Conservation (phyloP, 2,888 invertebrate species). For the Xanthorhoe designata region DNA sequence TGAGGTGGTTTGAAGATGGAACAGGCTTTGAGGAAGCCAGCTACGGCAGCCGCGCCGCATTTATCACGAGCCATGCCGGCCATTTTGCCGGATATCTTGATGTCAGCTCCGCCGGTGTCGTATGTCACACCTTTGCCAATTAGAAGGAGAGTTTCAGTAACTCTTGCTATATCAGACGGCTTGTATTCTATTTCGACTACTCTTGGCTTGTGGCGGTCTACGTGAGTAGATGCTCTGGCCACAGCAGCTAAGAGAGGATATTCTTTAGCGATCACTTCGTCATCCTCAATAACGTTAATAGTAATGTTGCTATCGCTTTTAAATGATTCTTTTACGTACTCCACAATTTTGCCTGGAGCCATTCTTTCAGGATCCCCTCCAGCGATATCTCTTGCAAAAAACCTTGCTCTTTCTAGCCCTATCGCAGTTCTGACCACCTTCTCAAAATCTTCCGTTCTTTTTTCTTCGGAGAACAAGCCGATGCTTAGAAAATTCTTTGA, state of each 20-base stretch:
- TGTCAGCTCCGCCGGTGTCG: conserved; percentile 92
- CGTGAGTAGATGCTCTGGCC: conserved; percentile 89
- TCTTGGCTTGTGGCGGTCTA: conserved; percentile 88
- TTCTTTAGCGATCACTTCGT: conserved; percentile 86
- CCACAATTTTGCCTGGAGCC: conserved; percentile 92
- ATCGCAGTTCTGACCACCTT: conserved; percentile 86
- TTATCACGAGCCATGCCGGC: conserved; percentile 96
- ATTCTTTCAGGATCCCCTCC: conserved; percentile 96
- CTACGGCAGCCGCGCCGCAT: conserved; percentile 95
- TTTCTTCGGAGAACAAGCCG: conserved; percentile 87
- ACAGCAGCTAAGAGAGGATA: conserved; percentile 93
- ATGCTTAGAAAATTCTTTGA: conserved; percentile 86
- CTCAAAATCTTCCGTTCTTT: conserved; percentile 80
- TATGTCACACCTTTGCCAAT: conserved; percentile 96
- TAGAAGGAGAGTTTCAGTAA: conserved; percentile 90
- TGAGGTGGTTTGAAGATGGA: conserved; percentile 89
- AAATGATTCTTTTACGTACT: conserved; percentile 89
- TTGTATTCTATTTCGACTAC: conserved; percentile 87
- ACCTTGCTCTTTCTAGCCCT: conserved; percentile 89
- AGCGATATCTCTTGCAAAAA: conserved; percentile 79
- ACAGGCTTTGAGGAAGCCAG: conserved; percentile 93
- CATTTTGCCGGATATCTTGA: conserved; percentile 90
- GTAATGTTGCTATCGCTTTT: conserved; percentile 85
- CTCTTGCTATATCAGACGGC: conserved; percentile 74
- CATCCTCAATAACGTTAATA: conserved; percentile 87